Conservation (phyloP, 2,113 vertebrate species). For the Malurus elegans region DNA sequence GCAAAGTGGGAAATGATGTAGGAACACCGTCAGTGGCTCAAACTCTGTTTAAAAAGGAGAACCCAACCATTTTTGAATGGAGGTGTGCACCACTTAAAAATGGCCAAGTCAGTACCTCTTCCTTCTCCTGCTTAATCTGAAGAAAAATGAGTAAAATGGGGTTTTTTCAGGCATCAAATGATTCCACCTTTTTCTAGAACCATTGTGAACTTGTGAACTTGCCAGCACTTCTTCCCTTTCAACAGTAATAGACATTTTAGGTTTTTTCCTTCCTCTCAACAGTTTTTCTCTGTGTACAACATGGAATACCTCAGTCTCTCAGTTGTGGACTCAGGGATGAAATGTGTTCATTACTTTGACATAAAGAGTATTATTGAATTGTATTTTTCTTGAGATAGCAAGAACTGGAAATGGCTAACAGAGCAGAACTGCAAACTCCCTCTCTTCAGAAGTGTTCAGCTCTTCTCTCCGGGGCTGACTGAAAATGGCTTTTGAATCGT, state of each 20-base stretch:
- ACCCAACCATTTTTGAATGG: background rate
- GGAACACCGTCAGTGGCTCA: background rate
- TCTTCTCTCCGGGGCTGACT: background rate
- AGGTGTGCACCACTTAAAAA: background rate
- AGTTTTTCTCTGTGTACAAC: background rate
- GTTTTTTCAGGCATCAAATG: background rate
- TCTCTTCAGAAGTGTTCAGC: background rate
- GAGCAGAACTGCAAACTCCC: background rate
- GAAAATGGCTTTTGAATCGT: background rate
- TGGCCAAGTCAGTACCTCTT: background rate
- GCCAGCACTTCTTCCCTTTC: background rate
- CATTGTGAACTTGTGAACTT: background rate
- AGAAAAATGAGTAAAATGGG: background rate
- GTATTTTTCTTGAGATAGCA: background rate
- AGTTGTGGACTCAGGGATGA: background rate
- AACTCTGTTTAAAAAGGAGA: background rate
- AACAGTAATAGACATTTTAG: background rate
- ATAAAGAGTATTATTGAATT: background rate
- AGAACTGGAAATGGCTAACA: background rate
- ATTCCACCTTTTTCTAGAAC: background rate
- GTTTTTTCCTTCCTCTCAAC: background rate
- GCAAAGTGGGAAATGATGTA: conserved; percentile 16
- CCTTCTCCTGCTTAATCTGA: background rate
- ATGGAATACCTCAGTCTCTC: background rate
- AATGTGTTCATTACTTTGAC: background rate